Evolutionary conservation across 2,797 vertebrate genomes (phyloP), one percentile per base, ranked within the genome.

Genomic region (Notolabrus celidotus): DNA sequence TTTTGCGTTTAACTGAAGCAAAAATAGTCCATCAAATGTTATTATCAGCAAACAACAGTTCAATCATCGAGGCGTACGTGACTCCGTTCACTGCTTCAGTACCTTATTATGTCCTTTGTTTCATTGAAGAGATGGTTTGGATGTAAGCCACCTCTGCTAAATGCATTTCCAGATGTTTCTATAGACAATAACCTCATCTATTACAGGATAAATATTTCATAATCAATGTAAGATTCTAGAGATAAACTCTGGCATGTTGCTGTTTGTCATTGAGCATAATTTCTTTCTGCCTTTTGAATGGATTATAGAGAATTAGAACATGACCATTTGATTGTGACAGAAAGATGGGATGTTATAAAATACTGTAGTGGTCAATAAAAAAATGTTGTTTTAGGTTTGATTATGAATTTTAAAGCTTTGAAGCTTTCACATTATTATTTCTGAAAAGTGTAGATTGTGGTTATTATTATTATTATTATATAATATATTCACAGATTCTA

Each of bases 41-140:
- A 78, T 71, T 71, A 80, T 88, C 56, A 64, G 59, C 52, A 22
- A 60, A 59, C 43, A 56, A n/a, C 16, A 58, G 31, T 60, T 51
- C 42, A 17, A 42, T 58, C 50, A 69, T 17, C 64, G n/a, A 67
- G 53, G 74, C 60, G 73, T 92, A 92, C 86, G 88, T 93, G 92
- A 91, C 89, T 70, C 41, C 38, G 55, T 77, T 77, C 88, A 92
- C 68, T 54, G 7, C 51, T 71, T 61, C 1, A 56, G 42, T 33
- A 22, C 16, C 58, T 78, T 75, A 79, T 69, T 79, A 80, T 58
- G 51, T 45, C 59, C 67, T 79, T 84, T 87, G 73, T 84, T 83
- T 73, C 68, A 47, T 80, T 85, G 58, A 67, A 63, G 49, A 58
- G 60, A 50, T 47, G 49, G 52, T 55, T 67, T 91, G 86, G 83